Conservation (phyloP, 1,140 invertebrate genomes). For the Xylocopa sonorina region DNA sequence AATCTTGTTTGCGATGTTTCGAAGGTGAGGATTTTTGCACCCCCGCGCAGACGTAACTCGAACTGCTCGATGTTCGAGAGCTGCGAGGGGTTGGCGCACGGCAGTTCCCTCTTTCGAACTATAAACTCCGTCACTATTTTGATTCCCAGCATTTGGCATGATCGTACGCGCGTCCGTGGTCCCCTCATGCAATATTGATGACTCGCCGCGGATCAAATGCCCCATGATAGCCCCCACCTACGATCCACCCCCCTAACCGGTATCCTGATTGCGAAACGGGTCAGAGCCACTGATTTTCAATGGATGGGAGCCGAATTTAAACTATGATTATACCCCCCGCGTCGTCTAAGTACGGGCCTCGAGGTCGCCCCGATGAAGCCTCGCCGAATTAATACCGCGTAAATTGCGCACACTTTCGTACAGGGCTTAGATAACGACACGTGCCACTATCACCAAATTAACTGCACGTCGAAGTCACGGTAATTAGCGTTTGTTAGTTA, state of each 20-base stretch:
- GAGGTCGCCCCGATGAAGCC: conserved; percentile 78
- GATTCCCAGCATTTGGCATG: conserved; percentile 77
- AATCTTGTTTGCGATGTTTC: too few species aligned
- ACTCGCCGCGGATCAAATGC: conserved; percentile 78
- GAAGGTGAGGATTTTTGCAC: too few species aligned
- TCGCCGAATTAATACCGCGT: conserved; percentile 81
- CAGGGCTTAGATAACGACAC: conserved; percentile 45
- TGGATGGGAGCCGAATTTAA: conserved; percentile 82
- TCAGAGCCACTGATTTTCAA: conserved; percentile 82
- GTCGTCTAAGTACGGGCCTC: conserved; percentile 81
- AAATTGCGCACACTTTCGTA: conserved; percentile 72
- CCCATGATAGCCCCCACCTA: conserved; percentile 76
- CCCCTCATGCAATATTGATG: conserved; percentile 83
- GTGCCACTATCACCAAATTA: conserved; percentile 39
- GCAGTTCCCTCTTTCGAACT: conserved; percentile 51
- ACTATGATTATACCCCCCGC: conserved; percentile 81
- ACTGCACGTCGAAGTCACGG: neutral
- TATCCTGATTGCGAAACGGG: conserved; percentile 79
- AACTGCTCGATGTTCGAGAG: neutral
- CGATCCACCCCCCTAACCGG: conserved; percentile 71
- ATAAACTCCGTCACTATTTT: conserved; percentile 74
- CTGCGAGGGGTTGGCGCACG: conserved; percentile 7
- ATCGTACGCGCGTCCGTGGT: conserved; percentile 73
- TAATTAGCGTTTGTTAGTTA: conserved; percentile 28
- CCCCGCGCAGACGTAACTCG: conserved; percentile 17